phyloP scores from a whole-genome alignment of 53 echinoderm and acorn worm species.

The Crossaster papposus region DNA sequence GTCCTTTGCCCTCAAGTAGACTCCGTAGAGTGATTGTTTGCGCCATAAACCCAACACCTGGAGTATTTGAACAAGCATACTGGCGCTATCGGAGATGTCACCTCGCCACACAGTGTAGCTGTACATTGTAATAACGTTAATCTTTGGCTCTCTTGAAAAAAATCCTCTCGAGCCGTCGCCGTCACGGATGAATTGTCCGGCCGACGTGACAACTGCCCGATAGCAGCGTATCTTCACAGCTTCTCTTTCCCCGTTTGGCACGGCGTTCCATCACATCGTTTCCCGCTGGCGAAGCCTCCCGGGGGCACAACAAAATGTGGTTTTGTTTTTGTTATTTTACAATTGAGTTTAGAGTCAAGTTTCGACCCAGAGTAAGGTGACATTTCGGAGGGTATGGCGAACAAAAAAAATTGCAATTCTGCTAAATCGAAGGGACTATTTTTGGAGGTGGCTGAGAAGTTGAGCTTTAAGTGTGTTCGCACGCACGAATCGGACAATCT shows the following conservation, averaged over 20 bases:
- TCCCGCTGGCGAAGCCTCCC: no score
- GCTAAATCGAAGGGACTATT: background rate
- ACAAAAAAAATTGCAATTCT: no score
- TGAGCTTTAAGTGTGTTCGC: background rate
- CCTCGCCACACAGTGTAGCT: background rate
- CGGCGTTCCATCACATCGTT: background rate
- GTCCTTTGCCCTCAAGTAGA: background rate
- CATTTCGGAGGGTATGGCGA: background rate
- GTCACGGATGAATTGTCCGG: slow-evolving; percentile 2
- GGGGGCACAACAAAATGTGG: background rate
- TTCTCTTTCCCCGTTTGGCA: background rate
- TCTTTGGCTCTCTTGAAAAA: background rate
- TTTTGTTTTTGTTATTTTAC: no score
- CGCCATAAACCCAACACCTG: background rate
- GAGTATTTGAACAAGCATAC: background rate
- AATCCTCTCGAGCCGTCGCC: no score
- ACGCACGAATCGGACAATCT: background rate
- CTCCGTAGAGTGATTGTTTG: background rate
- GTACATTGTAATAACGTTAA: background rate
- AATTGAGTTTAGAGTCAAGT: slow-evolving; percentile 3
- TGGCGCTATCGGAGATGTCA: background rate
- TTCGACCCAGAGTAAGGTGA: slow-evolving; percentile 24
- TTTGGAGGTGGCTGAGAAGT: background rate
- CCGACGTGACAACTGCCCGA: background rate
- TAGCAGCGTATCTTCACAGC: background rate